phyloP scores from a whole-genome alignment of 2,888 invertebrate genomes.

The Sarcophaga caerulescens region DNA sequence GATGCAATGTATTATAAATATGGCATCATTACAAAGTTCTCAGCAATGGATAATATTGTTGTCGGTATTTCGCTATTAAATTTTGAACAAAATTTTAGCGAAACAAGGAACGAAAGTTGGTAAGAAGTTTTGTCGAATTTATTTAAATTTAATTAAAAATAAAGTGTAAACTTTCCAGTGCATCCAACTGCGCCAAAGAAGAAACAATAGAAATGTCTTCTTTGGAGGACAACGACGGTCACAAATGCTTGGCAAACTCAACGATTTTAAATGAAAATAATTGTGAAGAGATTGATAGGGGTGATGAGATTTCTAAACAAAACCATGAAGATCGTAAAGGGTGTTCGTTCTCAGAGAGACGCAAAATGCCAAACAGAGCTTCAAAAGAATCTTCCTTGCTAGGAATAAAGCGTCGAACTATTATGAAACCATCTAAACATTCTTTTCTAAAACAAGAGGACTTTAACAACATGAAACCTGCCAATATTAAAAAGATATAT shows the following conservation, averaged over 20 bases:
- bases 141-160: neutral
- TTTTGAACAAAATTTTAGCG: conserved; percentile 73
- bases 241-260: neutral
- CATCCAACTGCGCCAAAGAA: neutral
- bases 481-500: conserved; percentile 76
- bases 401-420: conserved; percentile 75
- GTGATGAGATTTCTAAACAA: neutral
- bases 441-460: conserved; percentile 62
- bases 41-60: conserved; percentile 77
- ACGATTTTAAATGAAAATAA: neutral
- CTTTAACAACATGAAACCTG: conserved; percentile 61
- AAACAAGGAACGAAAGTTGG: conserved; percentile 74
- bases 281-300: conserved; percentile 43
- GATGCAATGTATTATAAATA: no score
- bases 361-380: conserved; percentile 74
- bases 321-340: conserved; percentile 3
- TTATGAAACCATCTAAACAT: conserved; percentile 75
- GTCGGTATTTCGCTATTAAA: conserved; percentile 76
- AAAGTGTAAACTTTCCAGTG: conserved; percentile 30
- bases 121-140: conserved; percentile 61
- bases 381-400: conserved; percentile 75
- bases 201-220: conserved; percentile 4
- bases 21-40: no score
- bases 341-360: conserved; percentile 69
- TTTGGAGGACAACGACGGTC: neutral